Percentiles rank a stretch among this genome's conserved stretches.
Conservation (phyloP, 2,113 vertebrate genomes). For the Ivindomyrus marchei region DNA sequence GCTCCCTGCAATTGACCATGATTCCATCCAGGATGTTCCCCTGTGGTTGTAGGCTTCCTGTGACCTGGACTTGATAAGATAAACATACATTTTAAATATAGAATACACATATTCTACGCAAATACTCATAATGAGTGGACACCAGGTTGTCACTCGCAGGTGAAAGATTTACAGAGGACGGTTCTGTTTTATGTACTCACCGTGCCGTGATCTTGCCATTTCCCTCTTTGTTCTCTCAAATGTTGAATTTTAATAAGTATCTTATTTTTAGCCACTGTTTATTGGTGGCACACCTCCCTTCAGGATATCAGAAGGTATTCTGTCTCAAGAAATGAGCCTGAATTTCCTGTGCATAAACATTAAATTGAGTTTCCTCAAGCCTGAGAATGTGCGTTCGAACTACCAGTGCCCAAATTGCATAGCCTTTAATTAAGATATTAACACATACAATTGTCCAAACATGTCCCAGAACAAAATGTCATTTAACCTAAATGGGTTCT, state of each 20-base stretch:
- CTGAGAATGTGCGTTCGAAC: conserved; percentile 25
- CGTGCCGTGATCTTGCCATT: background rate
- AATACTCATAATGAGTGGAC: background rate
- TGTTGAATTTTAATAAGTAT: background rate
- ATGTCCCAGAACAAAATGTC: conserved; percentile 33
- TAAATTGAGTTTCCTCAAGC: conserved; percentile 20
- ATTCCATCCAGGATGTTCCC: background rate
- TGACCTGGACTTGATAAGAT: background rate
- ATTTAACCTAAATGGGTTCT: conserved; percentile 36
- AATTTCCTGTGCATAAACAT: background rate
- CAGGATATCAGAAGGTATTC: background rate
- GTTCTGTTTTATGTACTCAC: background rate
- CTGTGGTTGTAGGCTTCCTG: background rate
- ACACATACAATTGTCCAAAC: conserved; percentile 26
- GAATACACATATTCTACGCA: background rate
- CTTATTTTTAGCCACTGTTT: background rate
- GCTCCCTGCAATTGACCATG: background rate
- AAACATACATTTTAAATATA: background rate
- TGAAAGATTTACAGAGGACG: background rate
- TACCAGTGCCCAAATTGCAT: conserved; percentile 34
- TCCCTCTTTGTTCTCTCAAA: background rate
- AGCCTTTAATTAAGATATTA: conserved; percentile 32
- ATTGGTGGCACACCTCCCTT: background rate
- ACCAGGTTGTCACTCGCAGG: background rate
- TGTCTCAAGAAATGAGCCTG: background rate